Percentiles rank a stretch among this genome's conserved stretches.
Evolutionary conservation across 2,797 vertebrate species (phyloP).

Genomic region (Enoplosus armatus): DNA sequence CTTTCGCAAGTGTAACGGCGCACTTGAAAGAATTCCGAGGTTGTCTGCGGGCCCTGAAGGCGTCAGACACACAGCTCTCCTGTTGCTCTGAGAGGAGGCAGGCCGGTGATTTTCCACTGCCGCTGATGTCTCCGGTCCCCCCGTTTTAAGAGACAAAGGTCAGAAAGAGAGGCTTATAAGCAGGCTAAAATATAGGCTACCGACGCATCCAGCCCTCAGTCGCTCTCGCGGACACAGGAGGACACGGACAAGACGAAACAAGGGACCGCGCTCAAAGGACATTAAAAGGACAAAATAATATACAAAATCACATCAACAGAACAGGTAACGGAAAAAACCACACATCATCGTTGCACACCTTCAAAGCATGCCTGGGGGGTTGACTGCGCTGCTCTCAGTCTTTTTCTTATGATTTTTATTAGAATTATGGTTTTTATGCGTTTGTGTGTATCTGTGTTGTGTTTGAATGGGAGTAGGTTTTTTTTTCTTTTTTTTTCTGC

Average conservation of each 20-base stretch:
- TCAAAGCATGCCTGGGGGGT: too few relatives aligned
- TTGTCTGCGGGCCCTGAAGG: slow-evolving; percentile 37
- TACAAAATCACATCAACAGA: slow-evolving; percentile 49
- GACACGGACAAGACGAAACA: slow-evolving; percentile 68
- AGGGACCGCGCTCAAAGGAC: slow-evolving; percentile 75
- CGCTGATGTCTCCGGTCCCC: slow-evolving; percentile 90
- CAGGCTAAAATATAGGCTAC: slow-evolving; percentile 73
- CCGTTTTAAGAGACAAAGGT: slow-evolving; percentile 93
- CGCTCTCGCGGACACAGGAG: slow-evolving; percentile 68
- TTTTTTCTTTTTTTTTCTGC: not conserved
- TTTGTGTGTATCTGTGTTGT: not conserved
- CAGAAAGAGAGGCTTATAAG: slow-evolving; percentile 88
- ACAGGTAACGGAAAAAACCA: slow-evolving; percentile 68
- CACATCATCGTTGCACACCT: slow-evolving; percentile 16
- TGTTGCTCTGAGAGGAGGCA: slow-evolving; percentile 86
- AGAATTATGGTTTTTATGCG: not conserved
- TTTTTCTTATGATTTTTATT: not conserved
- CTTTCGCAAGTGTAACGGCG: not conserved
- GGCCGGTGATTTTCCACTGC: slow-evolving; percentile 97
- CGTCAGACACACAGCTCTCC: slow-evolving; percentile 72
- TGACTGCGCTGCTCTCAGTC: not conserved
- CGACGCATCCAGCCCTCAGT: slow-evolving; percentile 77
- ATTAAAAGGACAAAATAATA: slow-evolving; percentile 70
- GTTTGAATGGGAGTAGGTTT: not conserved
- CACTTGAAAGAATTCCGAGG: slow-evolving; percentile 24